Percentiles rank a stretch among this genome's conserved stretches.
These are phyloP conservation scores for Serilophus lunatus DNA, from an alignment of 2,113 vertebrate genomes.

Conservation along the genomic window DNA sequence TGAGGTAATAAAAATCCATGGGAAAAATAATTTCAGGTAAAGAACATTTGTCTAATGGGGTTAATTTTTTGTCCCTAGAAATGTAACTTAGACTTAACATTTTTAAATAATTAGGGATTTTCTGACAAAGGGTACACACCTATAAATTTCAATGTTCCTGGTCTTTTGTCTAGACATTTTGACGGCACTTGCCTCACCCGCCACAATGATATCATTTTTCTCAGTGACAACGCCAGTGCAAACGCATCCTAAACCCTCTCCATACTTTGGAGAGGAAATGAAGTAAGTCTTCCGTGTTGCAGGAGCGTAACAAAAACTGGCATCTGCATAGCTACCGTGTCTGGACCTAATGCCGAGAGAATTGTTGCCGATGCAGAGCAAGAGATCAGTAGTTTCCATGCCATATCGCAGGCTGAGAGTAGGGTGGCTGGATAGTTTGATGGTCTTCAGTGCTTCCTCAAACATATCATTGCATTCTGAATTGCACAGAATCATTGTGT, in stretches of 20 bases:
- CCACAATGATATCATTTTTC: slow-evolving; percentile 86
- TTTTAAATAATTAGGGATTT: neutral
- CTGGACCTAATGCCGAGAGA: slow-evolving; percentile 87
- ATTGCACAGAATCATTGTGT: slow-evolving; percentile 81
- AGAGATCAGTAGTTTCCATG: slow-evolving; percentile 92
- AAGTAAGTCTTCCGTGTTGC: slow-evolving; percentile 83
- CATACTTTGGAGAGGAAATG: slow-evolving; percentile 91
- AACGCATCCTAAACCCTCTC: slow-evolving; percentile 87
- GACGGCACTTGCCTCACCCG: slow-evolving; percentile 85
- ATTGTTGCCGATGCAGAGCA: slow-evolving; percentile 93
- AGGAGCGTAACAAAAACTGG: slow-evolving; percentile 91
- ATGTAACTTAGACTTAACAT: neutral
- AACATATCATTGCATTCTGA: slow-evolving; percentile 80
- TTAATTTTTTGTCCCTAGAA: neutral
- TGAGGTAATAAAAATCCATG: neutral
- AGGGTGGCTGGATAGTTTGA: slow-evolving; percentile 71
- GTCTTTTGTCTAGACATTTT: slow-evolving; percentile 86
- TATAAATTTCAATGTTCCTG: slow-evolving; percentile 87
- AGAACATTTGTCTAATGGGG: neutral
- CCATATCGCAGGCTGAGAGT: slow-evolving; percentile 86
- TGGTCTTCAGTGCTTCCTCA: slow-evolving; percentile 71
- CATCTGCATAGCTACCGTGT: slow-evolving; percentile 84
- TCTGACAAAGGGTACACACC: slow-evolving; percentile 74
- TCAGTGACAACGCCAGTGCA: slow-evolving; percentile 89
- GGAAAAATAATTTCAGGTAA: neutral